Base-by-base conservation (phyloP, 2,113 vertebrate species). In the Shinisaurus crocodilurus region DNA sequence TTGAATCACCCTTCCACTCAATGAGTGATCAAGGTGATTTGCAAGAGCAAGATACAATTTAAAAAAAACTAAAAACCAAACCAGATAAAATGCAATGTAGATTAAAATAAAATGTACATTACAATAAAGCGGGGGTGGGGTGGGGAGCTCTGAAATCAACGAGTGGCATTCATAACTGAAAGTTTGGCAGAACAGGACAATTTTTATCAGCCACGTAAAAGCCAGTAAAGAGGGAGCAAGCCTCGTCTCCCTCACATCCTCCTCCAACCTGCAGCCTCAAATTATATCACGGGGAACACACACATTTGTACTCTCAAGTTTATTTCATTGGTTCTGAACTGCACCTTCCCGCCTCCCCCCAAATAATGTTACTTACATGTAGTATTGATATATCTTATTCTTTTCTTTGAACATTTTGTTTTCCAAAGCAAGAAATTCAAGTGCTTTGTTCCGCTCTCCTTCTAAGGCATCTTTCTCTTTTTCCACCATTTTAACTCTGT, bases 391-490 rank as follows among this genome's bases (percentile, higher is more conserved):
- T 57, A 99, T 97, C 6, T 92, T 96, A 96, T 97, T 99, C 96
- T 98, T 99, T 93, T 98, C 98, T 94, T 96, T 98, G 93, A 99
- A 98, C 91, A 98, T 97, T 93, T 98, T 97, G 90, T 99, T 99
- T 96, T 99, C 99, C 95, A 99, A 94, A 43, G 92, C 95, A 82
- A 99, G 98, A 95, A 98, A 99, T 95, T 99, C 98, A 82, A 99
- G 97, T 5, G 99, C 99, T 94, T 98, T 97, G 90, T 99, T 99
- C 96, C 97, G 99, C 92, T 99, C 99, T 40, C 95, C 98, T 95
- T 99, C 99, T 96, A 99, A 96, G 83, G 98, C 97, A 92, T 99
- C 98, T 91, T 99, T 99, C 97, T 99, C 99, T 94, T 98, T 99
- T 96, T 99, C 99, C 79, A 99, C 99, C 57, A 99, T 95, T 94